phyloP scores from a whole-genome alignment of 1,140 invertebrate genomes.

The Hetaerina americana region DNA sequence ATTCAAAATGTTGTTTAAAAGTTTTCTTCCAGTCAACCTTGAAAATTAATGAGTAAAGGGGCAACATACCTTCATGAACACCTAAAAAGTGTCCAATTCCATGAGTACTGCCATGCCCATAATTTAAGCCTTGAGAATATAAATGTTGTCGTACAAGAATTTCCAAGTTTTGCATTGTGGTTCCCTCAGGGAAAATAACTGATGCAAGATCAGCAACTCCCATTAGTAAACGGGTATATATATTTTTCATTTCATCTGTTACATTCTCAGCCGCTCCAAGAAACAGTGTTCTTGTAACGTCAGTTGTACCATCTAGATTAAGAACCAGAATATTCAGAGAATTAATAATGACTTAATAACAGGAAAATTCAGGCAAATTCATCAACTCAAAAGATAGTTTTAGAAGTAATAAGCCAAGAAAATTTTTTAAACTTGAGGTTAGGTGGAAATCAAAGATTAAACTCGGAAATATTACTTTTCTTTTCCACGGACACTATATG shows the following conservation, averaged over 20 bases:
- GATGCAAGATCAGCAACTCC: slow-evolving; percentile 40
- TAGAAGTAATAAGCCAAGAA: too few relatives aligned
- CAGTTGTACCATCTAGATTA: slow-evolving; percentile 44
- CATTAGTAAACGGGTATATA: slow-evolving; percentile 50
- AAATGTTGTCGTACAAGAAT: slow-evolving; percentile 34
- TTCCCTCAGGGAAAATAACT: slow-evolving; percentile 28
- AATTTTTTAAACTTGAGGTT: too few relatives aligned
- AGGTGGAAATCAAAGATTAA: too few relatives aligned
- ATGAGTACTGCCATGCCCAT: slow-evolving; percentile 46
- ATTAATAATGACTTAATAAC: too few relatives aligned
- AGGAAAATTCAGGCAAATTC: too few relatives aligned
- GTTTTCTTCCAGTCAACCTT: too few relatives aligned
- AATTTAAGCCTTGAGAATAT: slow-evolving; percentile 41
- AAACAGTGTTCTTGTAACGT: slow-evolving; percentile 51
- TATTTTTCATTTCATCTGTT: slow-evolving; percentile 41
- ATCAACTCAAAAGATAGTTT: too few relatives aligned
- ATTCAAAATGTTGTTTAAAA: too few relatives aligned
- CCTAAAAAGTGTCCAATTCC: slow-evolving; percentile 47
- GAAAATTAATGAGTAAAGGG: too few relatives aligned
- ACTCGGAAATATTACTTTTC: too few relatives aligned
- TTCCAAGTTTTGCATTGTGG: slow-evolving; percentile 28
- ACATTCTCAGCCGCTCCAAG: slow-evolving; percentile 38
- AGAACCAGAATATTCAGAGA: background rate
- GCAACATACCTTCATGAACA: slow-evolving; percentile 50
- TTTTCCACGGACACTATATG: too few relatives aligned